A percentile compares a stretch with the other conserved stretches of the same genome.
These are phyloP conservation scores for Drepana arcuata DNA, from an alignment of 1,140 invertebrate genomes.

Conservation along the genomic window DNA sequence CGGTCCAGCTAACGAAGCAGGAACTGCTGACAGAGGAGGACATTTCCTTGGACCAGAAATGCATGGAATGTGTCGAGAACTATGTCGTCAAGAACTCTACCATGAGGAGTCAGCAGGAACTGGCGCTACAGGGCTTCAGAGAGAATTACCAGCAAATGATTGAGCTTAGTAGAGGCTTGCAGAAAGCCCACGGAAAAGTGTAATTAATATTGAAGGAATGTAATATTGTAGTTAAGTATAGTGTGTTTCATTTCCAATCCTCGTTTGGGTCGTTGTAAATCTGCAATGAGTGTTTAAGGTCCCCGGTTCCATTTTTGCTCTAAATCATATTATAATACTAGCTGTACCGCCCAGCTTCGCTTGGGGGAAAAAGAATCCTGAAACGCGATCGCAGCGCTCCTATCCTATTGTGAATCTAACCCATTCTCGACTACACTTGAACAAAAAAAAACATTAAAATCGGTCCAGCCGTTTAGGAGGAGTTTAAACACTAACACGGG, in stretches of 20 bases:
- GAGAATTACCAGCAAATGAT: slow-evolving; percentile 74
- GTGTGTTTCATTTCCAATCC: slow-evolving; percentile 8
- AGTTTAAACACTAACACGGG: too few relatives aligned
- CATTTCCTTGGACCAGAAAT: slow-evolving; percentile 51
- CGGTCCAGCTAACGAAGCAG: slow-evolving; percentile 38
- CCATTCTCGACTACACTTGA: too few relatives aligned
- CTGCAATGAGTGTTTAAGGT: too few relatives aligned
- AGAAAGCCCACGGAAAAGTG: slow-evolving; percentile 75
- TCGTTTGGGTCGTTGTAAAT: too few relatives aligned
- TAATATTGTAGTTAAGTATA: background rate
- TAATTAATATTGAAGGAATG: background rate
- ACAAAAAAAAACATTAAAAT: too few relatives aligned
- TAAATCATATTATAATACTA: too few relatives aligned
- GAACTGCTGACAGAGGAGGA: slow-evolving; percentile 35
- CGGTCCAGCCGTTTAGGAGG: too few relatives aligned
- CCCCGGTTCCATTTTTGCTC: too few relatives aligned
- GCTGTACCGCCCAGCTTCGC: too few relatives aligned
- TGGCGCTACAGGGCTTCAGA: slow-evolving; percentile 77
- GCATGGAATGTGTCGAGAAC: slow-evolving; percentile 72
- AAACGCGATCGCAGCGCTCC: too few relatives aligned
- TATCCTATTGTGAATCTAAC: too few relatives aligned
- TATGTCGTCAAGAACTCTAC: slow-evolving; percentile 76
- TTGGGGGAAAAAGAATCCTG: too few relatives aligned
- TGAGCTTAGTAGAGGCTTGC: slow-evolving; percentile 74
- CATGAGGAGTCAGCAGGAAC: slow-evolving; percentile 75